A percentile compares a stretch with the other conserved stretches of the same genome.
phyloP scores from a whole-genome alignment of 2,797 vertebrate genomes.

The Poecile montanus region DNA sequence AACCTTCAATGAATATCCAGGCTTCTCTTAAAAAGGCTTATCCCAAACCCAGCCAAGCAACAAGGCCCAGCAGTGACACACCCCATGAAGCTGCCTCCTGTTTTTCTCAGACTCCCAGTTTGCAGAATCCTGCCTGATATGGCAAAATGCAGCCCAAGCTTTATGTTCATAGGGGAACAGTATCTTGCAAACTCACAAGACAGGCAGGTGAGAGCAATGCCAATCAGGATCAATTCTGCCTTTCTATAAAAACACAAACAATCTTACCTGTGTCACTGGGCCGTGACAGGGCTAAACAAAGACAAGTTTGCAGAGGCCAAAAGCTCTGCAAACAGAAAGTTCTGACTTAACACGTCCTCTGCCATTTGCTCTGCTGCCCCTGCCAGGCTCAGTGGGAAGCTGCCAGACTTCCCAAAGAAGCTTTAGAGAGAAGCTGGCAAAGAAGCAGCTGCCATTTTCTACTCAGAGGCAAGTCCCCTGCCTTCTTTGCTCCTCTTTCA shows the following conservation, averaged over 20 bases:
- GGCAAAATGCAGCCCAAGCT: not conserved
- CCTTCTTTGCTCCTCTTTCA: not conserved
- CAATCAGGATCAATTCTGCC: not conserved
- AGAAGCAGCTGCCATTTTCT: constrained; percentile 51
- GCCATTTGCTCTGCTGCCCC: constrained; percentile 3
- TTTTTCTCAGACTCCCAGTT: constrained; percentile 2
- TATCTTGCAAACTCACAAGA: not conserved
- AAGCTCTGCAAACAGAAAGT: not conserved
- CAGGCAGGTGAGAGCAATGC: not conserved
- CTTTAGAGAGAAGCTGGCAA: not conserved
- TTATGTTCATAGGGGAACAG: not conserved
- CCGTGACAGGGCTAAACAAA: not conserved
- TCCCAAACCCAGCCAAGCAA: not conserved
- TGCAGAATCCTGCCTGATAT: not conserved
- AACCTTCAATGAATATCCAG: not conserved
- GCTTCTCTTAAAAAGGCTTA: not conserved
- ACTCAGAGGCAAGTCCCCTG: not conserved
- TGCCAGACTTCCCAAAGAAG: constrained; percentile 6
- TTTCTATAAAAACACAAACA: not conserved
- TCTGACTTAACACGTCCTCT: not conserved
- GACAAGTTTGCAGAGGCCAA: not conserved
- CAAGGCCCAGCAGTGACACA: not conserved
- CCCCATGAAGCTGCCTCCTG: not conserved
- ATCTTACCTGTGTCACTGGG: not conserved
- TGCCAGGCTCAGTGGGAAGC: not conserved